Evolutionary conservation across 35 echinoderm and acorn worm species (phyloP).

Genomic region (Lytechinus variegatus): DNA sequence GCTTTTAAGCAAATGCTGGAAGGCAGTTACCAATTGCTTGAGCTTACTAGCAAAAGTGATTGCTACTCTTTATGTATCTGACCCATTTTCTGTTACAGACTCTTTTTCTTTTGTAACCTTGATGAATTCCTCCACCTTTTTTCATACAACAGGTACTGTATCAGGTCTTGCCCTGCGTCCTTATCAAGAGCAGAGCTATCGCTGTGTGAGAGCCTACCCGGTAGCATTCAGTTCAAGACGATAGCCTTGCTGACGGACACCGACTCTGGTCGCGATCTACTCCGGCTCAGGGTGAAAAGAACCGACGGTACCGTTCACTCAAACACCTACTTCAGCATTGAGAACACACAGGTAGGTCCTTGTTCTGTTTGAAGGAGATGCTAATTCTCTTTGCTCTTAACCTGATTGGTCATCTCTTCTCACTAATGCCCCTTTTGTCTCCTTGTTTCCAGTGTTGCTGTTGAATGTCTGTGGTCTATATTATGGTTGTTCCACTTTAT

Average conservation of each 20-base stretch:
- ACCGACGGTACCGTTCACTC: not conserved
- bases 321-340: conserved; percentile 22
- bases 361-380: not conserved
- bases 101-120: not conserved
- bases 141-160: not conserved
- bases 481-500: too few relatives aligned
- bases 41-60: too few relatives aligned
- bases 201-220: not conserved
- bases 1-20: too few relatives aligned
- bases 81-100: not conserved
- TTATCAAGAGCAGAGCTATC: not conserved
- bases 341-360: conserved; percentile 6
- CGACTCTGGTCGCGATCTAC: not conserved
- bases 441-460: too few relatives aligned
- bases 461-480: too few relatives aligned
- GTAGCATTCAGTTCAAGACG: conserved; percentile 33
- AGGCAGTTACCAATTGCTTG: too few relatives aligned
- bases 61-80: too few relatives aligned
- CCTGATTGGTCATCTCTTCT: too few relatives aligned
- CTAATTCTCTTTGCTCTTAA: not conserved
- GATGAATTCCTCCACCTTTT: too few relatives aligned
- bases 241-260: conserved; percentile 17
- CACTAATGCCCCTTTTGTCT: too few relatives aligned
- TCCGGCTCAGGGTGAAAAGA: not conserved
- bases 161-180: not conserved